Evolutionary conservation across 2,888 invertebrate species (phyloP).

Genomic region (Meteorus cinctellus): DNA sequence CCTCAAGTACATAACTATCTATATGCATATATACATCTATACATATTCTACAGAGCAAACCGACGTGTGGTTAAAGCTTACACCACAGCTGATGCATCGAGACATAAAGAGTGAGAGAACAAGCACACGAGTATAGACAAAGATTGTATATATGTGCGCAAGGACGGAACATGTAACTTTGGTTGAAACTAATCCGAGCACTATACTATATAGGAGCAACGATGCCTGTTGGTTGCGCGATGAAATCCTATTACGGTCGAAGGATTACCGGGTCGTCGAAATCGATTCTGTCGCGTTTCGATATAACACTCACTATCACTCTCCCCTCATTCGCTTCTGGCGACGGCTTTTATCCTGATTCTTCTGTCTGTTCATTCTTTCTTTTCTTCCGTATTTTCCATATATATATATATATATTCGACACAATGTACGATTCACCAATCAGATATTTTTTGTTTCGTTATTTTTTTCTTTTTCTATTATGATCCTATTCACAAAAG

Average conservation of each 20-base stretch:
- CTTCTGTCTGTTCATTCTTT: not conserved
- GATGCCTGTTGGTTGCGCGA: slow-evolving; percentile 51
- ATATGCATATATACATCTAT: not conserved
- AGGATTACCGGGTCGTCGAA: slow-evolving; percentile 55
- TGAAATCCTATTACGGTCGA: slow-evolving; percentile 61
- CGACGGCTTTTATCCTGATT: slow-evolving; percentile 16
- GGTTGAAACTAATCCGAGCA: slow-evolving; percentile 49
- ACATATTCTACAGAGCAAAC: slow-evolving; percentile 12
- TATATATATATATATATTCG: not conserved
- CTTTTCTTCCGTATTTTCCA: not conserved
- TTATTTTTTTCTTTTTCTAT: slow-evolving; percentile 2
- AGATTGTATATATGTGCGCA: not conserved
- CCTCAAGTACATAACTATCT: not conserved
- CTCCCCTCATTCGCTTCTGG: not conserved
- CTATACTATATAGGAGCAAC: slow-evolving; percentile 38
- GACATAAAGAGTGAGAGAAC: slow-evolving; percentile 8
- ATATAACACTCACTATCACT: slow-evolving; percentile 16
- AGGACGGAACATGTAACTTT: slow-evolving; percentile 40
- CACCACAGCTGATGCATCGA: slow-evolving; percentile 21
- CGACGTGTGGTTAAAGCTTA: slow-evolving; percentile 17
- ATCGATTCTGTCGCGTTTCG: slow-evolving; percentile 45
- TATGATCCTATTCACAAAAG: not conserved
- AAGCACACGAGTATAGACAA: not conserved
- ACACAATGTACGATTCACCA: not conserved
- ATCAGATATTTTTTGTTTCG: not conserved